These are phyloP conservation scores for Aplocera efformata DNA, from an alignment of 2,888 invertebrate species.

Conservation along the genomic window DNA sequence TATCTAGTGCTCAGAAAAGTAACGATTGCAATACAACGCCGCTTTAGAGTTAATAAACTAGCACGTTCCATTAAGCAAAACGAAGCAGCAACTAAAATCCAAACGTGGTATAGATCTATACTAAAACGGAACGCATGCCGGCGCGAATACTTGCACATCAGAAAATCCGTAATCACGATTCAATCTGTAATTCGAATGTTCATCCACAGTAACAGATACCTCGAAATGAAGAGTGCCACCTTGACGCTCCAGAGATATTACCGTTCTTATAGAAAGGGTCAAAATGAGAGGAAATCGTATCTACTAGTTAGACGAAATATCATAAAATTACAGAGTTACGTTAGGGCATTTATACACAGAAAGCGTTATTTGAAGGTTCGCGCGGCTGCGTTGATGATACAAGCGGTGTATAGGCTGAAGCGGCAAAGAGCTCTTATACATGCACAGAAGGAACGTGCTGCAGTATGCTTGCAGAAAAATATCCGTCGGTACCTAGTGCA, in stretches of 20 bases:
- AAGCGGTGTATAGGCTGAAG: slow-evolving; percentile 59
- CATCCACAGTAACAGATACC: slow-evolving; percentile 41
- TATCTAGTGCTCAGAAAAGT: slow-evolving; percentile 44
- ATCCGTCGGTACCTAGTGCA: slow-evolving; percentile 49
- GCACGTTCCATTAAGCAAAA: slow-evolving; percentile 33
- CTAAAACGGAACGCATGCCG: slow-evolving; percentile 46
- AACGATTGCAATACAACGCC: slow-evolving; percentile 54
- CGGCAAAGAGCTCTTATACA: slow-evolving; percentile 35
- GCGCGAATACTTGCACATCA: slow-evolving; percentile 42
- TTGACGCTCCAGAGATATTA: slow-evolving; percentile 59
- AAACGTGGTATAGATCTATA: slow-evolving; percentile 55
- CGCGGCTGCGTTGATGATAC: slow-evolving; percentile 49
- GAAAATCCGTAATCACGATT: slow-evolving; percentile 42
- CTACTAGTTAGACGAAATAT: slow-evolving; percentile 34
- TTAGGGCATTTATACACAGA: slow-evolving; percentile 47
- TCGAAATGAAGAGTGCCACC: slow-evolving; percentile 38
- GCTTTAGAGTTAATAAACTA: slow-evolving; percentile 46
- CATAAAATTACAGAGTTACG: slow-evolving; percentile 42
- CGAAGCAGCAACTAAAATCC: slow-evolving; percentile 54
- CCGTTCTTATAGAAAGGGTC: slow-evolving; percentile 49
- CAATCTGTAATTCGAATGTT: slow-evolving; percentile 62
- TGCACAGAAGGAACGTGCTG: slow-evolving; percentile 43
- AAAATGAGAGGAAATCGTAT: slow-evolving; percentile 38
- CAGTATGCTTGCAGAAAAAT: slow-evolving; percentile 58
- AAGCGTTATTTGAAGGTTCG: slow-evolving; percentile 46